A percentile compares a stretch with the other conserved stretches of the same genome.
phyloP scores from a whole-genome alignment of 2,113 vertebrate species.

The Excalfactoria chinensis region DNA sequence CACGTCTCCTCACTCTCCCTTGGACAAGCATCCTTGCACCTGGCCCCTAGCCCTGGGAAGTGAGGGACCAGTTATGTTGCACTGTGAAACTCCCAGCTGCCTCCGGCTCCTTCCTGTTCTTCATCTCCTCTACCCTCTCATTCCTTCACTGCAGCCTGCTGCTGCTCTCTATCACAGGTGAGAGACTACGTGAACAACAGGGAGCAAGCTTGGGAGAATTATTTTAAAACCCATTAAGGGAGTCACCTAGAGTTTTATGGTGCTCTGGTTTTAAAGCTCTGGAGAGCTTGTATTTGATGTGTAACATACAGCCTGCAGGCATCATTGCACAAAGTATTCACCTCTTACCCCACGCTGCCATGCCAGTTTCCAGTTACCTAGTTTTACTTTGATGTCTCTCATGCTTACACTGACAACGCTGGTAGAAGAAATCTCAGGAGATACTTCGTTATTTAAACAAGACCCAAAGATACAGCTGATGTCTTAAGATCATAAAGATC shows the following conservation, averaged over 20 bases:
- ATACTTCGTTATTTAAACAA: not conserved
- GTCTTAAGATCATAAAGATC: not conserved
- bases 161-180: not conserved
- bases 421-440: not conserved
- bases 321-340: not conserved
- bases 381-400: not conserved
- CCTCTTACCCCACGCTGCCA: slow-evolving; percentile 3
- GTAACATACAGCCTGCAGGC: slow-evolving; percentile 25
- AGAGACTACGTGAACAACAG: not conserved
- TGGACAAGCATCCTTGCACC: not conserved
- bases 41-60: not conserved
- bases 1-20: not conserved
- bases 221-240: slow-evolving; percentile 30
- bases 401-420: fast-evolving
- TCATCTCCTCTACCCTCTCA: not conserved
- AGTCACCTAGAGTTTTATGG: slow-evolving; percentile 33
- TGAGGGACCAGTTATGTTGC: fast-evolving
- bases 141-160: not conserved
- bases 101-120: not conserved
- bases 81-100: not conserved
- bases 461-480: not conserved
- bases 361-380: not conserved
- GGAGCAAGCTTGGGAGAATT: not conserved
- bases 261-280: slow-evolving; percentile 15
- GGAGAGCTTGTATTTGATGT: slow-evolving; percentile 21